These are phyloP conservation scores for Cheilosia scutellata DNA, from an alignment of 2,888 invertebrate genomes.

Conservation along the genomic window DNA sequence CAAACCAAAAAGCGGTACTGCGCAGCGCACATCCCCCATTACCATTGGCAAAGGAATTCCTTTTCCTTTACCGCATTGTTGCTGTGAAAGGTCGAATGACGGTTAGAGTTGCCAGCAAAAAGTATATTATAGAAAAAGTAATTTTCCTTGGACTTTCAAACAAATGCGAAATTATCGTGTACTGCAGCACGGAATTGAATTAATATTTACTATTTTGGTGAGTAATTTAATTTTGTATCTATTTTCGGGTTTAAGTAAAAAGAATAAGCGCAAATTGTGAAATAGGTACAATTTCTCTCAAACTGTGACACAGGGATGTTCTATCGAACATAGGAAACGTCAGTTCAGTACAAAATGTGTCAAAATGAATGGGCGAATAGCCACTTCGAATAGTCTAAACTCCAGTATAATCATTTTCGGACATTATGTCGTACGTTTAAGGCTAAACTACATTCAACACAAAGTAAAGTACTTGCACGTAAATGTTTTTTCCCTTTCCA, in stretches of 20 bases:
- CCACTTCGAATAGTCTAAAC: no score
- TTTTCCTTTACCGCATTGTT: constrained; percentile 59
- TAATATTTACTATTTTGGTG: constrained; percentile 34
- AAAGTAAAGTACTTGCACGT: no score
- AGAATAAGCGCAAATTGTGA: background rate
- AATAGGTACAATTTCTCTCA: background rate
- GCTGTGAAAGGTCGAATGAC: constrained; percentile 63
- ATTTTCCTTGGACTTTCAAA: constrained; percentile 2
- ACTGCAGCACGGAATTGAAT: constrained; percentile 19
- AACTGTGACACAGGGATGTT: no score
- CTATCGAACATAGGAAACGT: no score
- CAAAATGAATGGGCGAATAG: no score
- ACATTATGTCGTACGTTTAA: no score
- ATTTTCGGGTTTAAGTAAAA: background rate
- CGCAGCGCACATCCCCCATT: constrained; percentile 11
- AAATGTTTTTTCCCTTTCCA: no score
- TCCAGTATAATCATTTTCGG: no score
- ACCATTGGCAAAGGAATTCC: constrained; percentile 52
- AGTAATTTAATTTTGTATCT: background rate
- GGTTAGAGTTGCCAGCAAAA: constrained; percentile 56
- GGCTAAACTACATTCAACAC: no score
- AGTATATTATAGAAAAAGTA: constrained; percentile 1
- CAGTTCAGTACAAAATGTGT: no score
- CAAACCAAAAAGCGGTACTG: constrained; percentile 38
- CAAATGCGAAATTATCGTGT: constrained; percentile 39